Evolutionary conservation across 2,888 invertebrate genomes (phyloP).

Genomic region (Tipula confusa): DNA sequence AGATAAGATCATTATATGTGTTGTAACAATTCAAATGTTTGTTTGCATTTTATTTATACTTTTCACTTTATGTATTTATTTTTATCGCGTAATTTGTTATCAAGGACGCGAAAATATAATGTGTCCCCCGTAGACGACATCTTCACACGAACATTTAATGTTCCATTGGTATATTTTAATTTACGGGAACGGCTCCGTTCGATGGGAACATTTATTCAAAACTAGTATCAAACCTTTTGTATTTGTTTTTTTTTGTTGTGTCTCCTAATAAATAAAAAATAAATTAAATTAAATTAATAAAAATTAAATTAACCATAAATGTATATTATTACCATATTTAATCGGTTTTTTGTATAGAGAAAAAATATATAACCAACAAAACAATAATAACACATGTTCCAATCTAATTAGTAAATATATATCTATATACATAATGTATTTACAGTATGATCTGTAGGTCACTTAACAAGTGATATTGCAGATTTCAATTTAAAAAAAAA

Average conservation of each 20-base stretch:
- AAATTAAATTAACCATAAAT: constrained; percentile 3
- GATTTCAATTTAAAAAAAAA: too few relatives aligned
- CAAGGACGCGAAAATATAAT: background rate
- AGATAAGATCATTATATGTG: background rate
- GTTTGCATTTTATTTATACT: background rate
- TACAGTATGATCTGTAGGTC: too few relatives aligned
- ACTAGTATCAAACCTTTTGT: background rate
- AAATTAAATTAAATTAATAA: background rate
- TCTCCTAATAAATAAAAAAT: background rate
- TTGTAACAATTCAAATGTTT: background rate
- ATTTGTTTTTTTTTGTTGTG: background rate
- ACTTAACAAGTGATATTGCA: too few relatives aligned
- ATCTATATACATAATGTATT: too few relatives aligned
- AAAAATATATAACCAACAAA: background rate
- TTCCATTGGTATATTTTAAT: background rate
- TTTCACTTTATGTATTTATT: background rate
- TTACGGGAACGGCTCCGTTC: background rate
- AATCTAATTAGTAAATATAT: constrained; percentile 4
- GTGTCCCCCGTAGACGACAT: too few relatives aligned
- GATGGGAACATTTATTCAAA: too few relatives aligned
- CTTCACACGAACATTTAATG: background rate
- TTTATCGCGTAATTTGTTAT: background rate
- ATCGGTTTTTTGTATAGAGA: background rate
- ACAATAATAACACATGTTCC: background rate
- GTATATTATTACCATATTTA: background rate